Evolutionary conservation across 2,888 invertebrate species (phyloP).

Genomic region (Oeneis ivallda): DNA sequence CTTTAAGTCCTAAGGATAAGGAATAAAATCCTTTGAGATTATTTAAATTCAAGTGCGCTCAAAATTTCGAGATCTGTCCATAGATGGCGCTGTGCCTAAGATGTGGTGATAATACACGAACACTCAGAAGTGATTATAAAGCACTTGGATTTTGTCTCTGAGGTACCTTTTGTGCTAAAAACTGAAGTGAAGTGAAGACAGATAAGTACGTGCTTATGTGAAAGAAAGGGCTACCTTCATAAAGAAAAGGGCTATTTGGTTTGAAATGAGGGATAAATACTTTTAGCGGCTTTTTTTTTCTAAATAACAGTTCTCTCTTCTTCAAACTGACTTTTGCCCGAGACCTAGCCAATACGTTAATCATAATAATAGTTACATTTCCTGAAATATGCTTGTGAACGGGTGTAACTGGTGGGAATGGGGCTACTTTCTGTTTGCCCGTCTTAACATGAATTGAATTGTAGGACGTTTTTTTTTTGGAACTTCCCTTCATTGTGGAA

Average conservation of each 20-base stretch:
- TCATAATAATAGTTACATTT: too few relatives aligned
- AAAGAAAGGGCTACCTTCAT: not conserved
- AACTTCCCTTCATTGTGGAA: too few relatives aligned
- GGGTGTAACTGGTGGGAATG: too few relatives aligned
- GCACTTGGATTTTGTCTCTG: not conserved
- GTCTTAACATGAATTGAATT: too few relatives aligned
- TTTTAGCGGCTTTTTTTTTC: too few relatives aligned
- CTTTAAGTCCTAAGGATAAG: not conserved
- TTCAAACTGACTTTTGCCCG: too few relatives aligned
- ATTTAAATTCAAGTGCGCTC: constrained; percentile 8
- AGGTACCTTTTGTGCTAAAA: not conserved
- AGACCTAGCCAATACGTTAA: too few relatives aligned
- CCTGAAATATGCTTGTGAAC: too few relatives aligned
- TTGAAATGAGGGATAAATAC: not conserved
- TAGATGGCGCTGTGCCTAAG: constrained; percentile 9
- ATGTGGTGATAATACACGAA: constrained; percentile 8
- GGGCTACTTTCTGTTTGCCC: too few relatives aligned
- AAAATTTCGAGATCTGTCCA: constrained; percentile 2
- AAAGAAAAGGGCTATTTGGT: not conserved
- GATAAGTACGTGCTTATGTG: not conserved
- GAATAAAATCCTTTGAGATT: not conserved
- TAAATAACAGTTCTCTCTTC: too few relatives aligned
- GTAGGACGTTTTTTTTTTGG: too few relatives aligned
- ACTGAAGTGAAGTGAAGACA: not conserved
- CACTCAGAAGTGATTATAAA: constrained; percentile 7